Evolutionary conservation across 2,797 vertebrate genomes (phyloP).

Genomic region (Craterocephalus amniculus): DNA sequence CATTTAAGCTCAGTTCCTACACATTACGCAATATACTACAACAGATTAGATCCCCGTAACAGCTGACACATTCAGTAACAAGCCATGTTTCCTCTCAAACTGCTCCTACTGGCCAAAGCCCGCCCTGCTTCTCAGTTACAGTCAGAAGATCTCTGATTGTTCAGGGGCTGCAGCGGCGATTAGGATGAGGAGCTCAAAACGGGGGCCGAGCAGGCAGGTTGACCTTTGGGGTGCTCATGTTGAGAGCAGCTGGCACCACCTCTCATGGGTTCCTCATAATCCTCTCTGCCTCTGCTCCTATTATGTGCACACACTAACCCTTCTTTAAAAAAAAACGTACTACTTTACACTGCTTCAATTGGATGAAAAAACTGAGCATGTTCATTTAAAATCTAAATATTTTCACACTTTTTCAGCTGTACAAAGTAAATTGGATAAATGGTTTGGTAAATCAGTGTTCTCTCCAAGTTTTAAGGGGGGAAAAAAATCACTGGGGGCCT

Average conservation of each 20-base stretch:
- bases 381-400: not conserved
- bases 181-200: conserved; percentile 40
- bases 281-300: conserved; percentile 53
- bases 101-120: conserved; percentile 8
- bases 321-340: too few relatives aligned
- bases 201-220: conserved; percentile 33
- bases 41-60: conserved; percentile 15
- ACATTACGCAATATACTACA: not conserved
- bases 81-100: conserved; percentile 16
- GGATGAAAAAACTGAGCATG: not conserved
- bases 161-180: conserved; percentile 34
- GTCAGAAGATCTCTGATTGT: conserved; percentile 40
- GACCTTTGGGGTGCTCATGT: conserved; percentile 51
- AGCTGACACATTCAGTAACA: conserved; percentile 34
- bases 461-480: conserved; percentile 15
- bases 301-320: conserved; percentile 51
- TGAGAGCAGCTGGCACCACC: conserved; percentile 67
- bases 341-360: not conserved
- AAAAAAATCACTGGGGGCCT: conserved; percentile 21
- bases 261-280: conserved; percentile 65
- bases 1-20: not conserved
- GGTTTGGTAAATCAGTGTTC: conserved; percentile 30
- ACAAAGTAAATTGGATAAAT: conserved; percentile 5
- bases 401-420: not conserved
- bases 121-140: not conserved